A percentile compares a stretch with the other conserved stretches of the same genome.
Evolutionary conservation across 1,140 invertebrate genomes (phyloP).

Genomic region (Ridgeia piscesae): DNA sequence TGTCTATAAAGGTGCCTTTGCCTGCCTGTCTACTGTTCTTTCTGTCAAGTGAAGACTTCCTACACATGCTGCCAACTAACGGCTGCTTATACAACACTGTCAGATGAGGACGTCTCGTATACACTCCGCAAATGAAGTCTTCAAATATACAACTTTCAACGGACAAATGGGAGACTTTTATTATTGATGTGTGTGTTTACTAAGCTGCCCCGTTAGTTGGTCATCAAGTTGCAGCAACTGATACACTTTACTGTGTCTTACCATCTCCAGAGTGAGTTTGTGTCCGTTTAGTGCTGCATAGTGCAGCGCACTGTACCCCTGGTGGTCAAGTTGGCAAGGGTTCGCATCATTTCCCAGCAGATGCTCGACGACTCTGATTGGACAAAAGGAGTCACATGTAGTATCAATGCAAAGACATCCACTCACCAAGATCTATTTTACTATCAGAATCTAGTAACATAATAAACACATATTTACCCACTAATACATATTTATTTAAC

Average conservation of each 20-base stretch:
- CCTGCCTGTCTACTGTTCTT: too few relatives aligned
- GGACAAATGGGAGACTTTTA: too few relatives aligned
- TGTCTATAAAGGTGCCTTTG: too few relatives aligned
- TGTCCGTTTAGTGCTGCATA: constrained; percentile 57
- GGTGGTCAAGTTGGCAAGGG: constrained; percentile 59
- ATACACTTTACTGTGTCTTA: constrained; percentile 31
- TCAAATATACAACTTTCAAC: too few relatives aligned
- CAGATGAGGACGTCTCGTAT: too few relatives aligned
- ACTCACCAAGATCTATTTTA: background rate
- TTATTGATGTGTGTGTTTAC: too few relatives aligned
- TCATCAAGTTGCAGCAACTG: background rate
- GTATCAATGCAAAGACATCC: background rate
- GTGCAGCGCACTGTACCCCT: constrained; percentile 54
- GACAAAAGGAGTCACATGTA: constrained; percentile 17
- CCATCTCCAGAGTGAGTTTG: constrained; percentile 52
- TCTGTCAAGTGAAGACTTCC: too few relatives aligned
- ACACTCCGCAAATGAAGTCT: too few relatives aligned
- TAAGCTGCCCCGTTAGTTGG: too few relatives aligned
- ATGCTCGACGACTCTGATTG: constrained; percentile 64
- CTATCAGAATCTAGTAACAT: background rate
- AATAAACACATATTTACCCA: background rate
- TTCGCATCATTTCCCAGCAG: constrained; percentile 65
- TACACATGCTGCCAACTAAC: too few relatives aligned
- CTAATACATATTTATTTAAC: background rate
- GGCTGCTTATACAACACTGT: too few relatives aligned